phyloP scores from a whole-genome alignment of 2,888 invertebrate species.

The Caenorhabditis sinica region DNA sequence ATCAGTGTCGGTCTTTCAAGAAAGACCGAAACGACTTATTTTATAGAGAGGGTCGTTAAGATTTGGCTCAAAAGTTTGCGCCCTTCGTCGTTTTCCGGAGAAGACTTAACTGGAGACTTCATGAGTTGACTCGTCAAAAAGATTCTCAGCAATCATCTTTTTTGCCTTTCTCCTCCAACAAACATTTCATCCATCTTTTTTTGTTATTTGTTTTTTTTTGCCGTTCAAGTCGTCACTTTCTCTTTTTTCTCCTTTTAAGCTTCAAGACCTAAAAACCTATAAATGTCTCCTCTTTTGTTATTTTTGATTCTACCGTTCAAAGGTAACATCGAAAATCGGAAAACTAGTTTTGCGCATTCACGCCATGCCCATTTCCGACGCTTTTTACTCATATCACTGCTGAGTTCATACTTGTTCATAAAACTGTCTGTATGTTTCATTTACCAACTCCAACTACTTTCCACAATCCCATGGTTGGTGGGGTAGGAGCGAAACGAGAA shows the following conservation, averaged over 20 bases:
- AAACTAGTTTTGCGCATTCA: too few species aligned
- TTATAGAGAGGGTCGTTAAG: constrained; percentile 61
- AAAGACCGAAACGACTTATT: constrained; percentile 57
- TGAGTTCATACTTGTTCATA: constrained; percentile 19
- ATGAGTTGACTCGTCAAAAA: constrained; percentile 52
- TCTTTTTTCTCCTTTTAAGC: background rate
- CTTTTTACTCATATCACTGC: constrained; percentile 24
- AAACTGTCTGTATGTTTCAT: constrained; percentile 18
- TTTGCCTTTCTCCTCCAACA: constrained; percentile 16
- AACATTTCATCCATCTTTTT: constrained; percentile 27
- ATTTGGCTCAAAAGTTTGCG: constrained; percentile 59
- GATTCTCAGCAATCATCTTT: constrained; percentile 55
- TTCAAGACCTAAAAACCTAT: constrained; percentile 45
- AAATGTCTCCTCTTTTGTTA: too few species aligned
- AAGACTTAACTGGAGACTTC: constrained; percentile 16
- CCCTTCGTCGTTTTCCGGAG: constrained; percentile 47
- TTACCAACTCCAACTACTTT: constrained; percentile 3
- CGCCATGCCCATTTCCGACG: too few species aligned
- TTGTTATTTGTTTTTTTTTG: constrained; percentile 23
- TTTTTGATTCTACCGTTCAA: too few species aligned
- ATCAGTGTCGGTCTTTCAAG: constrained; percentile 39
- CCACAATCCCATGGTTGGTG: background rate
- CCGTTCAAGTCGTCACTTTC: background rate
- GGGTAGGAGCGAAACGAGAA: constrained; percentile 1
- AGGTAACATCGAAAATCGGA: too few species aligned